Base-by-base conservation (phyloP, 2,113 vertebrate genomes). In the Tricholaema leucomelas region DNA sequence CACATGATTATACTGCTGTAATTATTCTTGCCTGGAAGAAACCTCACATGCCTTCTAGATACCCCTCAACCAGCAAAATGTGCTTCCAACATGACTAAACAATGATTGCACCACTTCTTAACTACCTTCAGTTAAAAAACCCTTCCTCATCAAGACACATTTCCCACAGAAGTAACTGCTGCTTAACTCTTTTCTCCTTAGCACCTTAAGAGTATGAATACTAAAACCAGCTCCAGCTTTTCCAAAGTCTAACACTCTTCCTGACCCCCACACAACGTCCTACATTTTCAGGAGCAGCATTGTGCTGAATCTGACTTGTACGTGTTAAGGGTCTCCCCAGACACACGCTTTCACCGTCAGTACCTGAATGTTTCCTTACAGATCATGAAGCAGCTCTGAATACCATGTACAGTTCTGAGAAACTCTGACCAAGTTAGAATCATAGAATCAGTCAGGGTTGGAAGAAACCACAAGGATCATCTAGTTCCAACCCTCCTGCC, bases 311-410 rank as follows among this genome's bases (percentile, higher is more conserved):
- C 56, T 15, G 40, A 55, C 31, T 35, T 31, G 40, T 4, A 70
- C 40, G 17, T 0, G 6, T 31, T 20, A 8, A 31, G 55, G 4
- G 16, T 4, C 56, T 12, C 36, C 24, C 56, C 56, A 60, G 61
- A 38, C 4, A 40, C 30, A 12, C 2, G 1, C 38, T 42, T 31
- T 33, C 24, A 54, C 65, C 59, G 23, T 15, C 48, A 20, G 9
- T 9, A 48, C 33, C 9, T 23, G 6, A 28, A 17, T 1, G 0
- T 18, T 28, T 70, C 42, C 21, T 56, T 31, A 17, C 0, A 63
- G 8, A 40, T 19, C 40, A 27, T 10, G 23, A 56, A 27, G 20
- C 35, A 31, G 42, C 31, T 19, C 25, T 17, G 25, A 64, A 50
- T 25, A 48, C 30, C 6, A 9, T 42, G 35, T 10, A 13, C 36